A percentile compares a stretch with the other conserved stretches of the same genome.
These are phyloP conservation scores for Sebastes melanostomus DNA, from an alignment of 2,797 vertebrate species.

Conservation along the genomic window DNA sequence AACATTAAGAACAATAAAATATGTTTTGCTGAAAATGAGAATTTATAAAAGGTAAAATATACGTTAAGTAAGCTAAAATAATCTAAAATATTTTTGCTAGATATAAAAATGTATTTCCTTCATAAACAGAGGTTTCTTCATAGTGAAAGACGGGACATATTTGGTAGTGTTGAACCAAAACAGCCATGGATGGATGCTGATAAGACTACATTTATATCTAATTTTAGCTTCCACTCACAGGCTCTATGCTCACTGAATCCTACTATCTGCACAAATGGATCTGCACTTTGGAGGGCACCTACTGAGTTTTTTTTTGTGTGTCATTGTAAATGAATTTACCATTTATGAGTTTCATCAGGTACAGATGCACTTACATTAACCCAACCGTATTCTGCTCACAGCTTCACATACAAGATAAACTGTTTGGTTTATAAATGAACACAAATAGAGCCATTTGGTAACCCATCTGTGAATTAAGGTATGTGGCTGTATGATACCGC, in stretches of 20 bases:
- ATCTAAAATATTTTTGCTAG: background rate
- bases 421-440: background rate
- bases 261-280: background rate
- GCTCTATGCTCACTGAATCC: background rate
- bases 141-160: background rate
- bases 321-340: background rate
- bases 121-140: constrained; percentile 22
- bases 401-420: background rate
- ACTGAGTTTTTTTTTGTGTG: background rate
- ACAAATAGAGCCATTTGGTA: background rate
- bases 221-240: background rate
- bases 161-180: background rate
- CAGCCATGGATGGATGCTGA: background rate
- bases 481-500: background rate
- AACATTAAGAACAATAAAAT: background rate
- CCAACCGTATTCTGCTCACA: background rate
- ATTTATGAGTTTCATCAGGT: background rate
- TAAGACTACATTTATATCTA: background rate
- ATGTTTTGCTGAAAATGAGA: background rate
- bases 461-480: background rate
- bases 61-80: background rate
- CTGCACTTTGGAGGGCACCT: background rate
- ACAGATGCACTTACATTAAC: background rate
- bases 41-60: constrained; percentile 1
- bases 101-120: constrained; percentile 11